phyloP scores from a whole-genome alignment of 2,888 invertebrate genomes.

The Cactoblastis cactorum region DNA sequence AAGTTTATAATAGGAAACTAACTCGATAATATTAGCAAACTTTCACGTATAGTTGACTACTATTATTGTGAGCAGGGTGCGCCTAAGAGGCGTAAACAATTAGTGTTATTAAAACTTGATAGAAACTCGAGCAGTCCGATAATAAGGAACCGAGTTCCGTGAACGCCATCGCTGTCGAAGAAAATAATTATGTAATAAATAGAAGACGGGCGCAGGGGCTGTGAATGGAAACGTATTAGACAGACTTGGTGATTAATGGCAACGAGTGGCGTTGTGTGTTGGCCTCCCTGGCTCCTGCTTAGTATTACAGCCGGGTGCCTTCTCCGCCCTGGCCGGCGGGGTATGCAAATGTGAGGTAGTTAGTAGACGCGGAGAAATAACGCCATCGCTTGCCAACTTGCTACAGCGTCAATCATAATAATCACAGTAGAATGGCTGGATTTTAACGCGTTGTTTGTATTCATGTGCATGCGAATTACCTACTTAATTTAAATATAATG shows the following conservation, averaged over 20 bases:
- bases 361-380: slow-evolving; percentile 55
- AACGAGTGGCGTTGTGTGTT: slow-evolving; percentile 50
- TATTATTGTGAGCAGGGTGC: slow-evolving; percentile 59
- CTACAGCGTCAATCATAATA: slow-evolving; percentile 61
- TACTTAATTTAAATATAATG: background rate
- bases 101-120: slow-evolving; percentile 72
- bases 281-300: slow-evolving; percentile 22
- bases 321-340: slow-evolving; percentile 30
- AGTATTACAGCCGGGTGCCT: slow-evolving; percentile 32
- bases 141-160: slow-evolving; percentile 46
- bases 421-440: slow-evolving; percentile 47
- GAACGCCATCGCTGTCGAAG: slow-evolving; percentile 59
- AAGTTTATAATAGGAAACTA: slow-evolving; percentile 54
- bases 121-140: slow-evolving; percentile 53
- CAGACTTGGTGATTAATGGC: slow-evolving; percentile 74
- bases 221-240: slow-evolving; percentile 74
- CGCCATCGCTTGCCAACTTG: slow-evolving; percentile 58
- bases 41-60: slow-evolving; percentile 41
- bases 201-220: slow-evolving; percentile 59
- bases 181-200: slow-evolving; percentile 75
- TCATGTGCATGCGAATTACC: slow-evolving; percentile 11
- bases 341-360: slow-evolving; percentile 69
- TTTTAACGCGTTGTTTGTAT: slow-evolving; percentile 26
- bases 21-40: slow-evolving; percentile 57
- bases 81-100: slow-evolving; percentile 64